Percentiles rank a stretch among this genome's conserved stretches.
Evolutionary conservation across 2,797 vertebrate genomes (phyloP).

Genomic region (Poecilia picta): DNA sequence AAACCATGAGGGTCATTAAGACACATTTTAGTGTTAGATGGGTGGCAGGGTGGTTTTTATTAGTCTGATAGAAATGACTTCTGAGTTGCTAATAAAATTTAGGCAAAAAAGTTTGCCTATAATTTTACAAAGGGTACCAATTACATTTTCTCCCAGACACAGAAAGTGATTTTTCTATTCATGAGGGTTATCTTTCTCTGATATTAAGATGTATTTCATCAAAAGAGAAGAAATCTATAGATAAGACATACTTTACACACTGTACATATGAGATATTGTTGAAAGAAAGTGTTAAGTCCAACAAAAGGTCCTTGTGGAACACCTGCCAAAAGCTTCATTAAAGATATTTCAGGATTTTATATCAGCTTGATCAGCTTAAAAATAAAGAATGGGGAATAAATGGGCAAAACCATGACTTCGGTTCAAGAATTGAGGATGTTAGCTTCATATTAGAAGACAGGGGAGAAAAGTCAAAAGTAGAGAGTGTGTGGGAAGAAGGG

Average conservation of each 20-base stretch:
- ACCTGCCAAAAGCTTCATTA: background rate
- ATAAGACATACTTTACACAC: background rate
- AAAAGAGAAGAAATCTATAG: background rate
- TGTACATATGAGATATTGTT: background rate
- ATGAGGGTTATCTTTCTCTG: background rate
- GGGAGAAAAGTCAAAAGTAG: slow-evolving; percentile 18
- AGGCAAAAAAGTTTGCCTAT: background rate
- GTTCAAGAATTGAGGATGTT: background rate
- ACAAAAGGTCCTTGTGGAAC: background rate
- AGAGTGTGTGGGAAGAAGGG: slow-evolving; percentile 57
- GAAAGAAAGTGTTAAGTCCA: background rate
- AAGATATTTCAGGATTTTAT: background rate
- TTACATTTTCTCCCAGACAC: background rate
- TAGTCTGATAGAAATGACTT: background rate
- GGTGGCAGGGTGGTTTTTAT: no score
- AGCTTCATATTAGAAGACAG: slow-evolving; percentile 20
- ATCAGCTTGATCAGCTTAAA: background rate
- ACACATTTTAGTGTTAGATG: no score
- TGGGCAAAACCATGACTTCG: slow-evolving; percentile 1
- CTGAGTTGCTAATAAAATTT: background rate
- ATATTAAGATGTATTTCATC: background rate
- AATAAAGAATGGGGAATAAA: background rate
- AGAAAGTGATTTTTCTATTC: background rate
- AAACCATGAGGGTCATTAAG: no score
- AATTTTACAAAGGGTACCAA: background rate